These are phyloP conservation scores for Nomada hirtipes DNA, from an alignment of 2,888 invertebrate species.

Conservation along the genomic window DNA sequence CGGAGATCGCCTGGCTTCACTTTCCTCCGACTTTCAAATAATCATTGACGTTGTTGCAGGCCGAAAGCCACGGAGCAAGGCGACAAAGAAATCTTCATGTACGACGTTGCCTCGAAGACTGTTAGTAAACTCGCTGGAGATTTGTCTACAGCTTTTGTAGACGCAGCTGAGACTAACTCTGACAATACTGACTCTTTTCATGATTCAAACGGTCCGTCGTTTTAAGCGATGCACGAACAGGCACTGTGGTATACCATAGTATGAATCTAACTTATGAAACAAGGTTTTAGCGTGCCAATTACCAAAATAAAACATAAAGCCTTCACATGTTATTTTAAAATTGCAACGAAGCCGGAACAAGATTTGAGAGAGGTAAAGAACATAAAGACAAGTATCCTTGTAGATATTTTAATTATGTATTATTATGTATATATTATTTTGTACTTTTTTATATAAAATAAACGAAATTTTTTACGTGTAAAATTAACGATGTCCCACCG, in stretches of 20 bases:
- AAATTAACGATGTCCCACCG: neutral
- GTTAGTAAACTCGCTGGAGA: conserved; percentile 93
- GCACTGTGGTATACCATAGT: conserved; percentile 5
- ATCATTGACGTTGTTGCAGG: conserved; percentile 81
- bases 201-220: conserved; percentile 64
- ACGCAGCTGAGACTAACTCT: conserved; percentile 94
- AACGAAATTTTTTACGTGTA: conserved; percentile 72
- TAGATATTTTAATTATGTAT: conserved; percentile 80
- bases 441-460: conserved; percentile 79
- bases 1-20: conserved; percentile 23
- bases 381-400: conserved; percentile 67
- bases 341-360: conserved; percentile 51
- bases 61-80: conserved; percentile 83
- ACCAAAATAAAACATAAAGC: conserved; percentile 14
- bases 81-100: conserved; percentile 94
- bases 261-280: conserved; percentile 5
- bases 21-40: conserved; percentile 40
- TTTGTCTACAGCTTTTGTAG: conserved; percentile 93
- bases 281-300: conserved; percentile 55
- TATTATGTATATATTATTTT: conserved; percentile 81
- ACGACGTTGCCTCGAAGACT: conserved; percentile 90
- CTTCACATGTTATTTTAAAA: conserved; percentile 35
- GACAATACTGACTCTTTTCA: conserved; percentile 76
- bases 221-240: conserved; percentile 39
- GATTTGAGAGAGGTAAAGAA: conserved; percentile 61